phyloP scores from a whole-genome alignment of 2,888 invertebrate species.

The Lasioglossum figueresi region DNA sequence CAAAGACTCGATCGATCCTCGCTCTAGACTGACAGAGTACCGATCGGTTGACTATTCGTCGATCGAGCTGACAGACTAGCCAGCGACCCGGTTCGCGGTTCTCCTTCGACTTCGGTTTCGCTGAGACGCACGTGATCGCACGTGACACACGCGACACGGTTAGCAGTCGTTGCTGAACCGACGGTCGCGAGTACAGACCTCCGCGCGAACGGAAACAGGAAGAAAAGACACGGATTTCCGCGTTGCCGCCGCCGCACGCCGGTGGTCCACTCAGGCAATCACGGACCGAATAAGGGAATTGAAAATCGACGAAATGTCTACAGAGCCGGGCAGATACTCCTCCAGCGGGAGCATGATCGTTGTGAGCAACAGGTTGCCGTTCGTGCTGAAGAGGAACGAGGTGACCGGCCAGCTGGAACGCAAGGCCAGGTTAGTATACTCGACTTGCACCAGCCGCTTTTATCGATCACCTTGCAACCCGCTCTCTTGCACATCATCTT shows the following conservation, averaged over 20 bases:
- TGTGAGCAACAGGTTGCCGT: constrained; percentile 95
- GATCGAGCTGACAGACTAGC: background rate
- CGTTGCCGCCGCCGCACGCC: constrained; percentile 34
- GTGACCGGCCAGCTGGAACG: constrained; percentile 90
- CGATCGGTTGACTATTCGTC: background rate
- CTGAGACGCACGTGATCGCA: constrained; percentile 50
- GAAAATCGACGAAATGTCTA: constrained; percentile 73
- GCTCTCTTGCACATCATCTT: background rate
- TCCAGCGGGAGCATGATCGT: constrained; percentile 92
- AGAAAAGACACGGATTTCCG: constrained; percentile 36
- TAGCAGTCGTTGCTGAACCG: constrained; percentile 27
- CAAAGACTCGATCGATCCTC: background rate
- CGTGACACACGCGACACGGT: constrained; percentile 56
- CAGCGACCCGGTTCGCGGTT: constrained; percentile 26
- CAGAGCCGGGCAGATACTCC: constrained; percentile 80
- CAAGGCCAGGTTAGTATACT: constrained; percentile 91
- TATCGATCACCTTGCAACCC: background rate
- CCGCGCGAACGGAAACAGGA: background rate
- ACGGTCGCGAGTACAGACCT: background rate
- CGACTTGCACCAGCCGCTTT: background rate
- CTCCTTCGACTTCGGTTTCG: constrained; percentile 54
- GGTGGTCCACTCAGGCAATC: constrained; percentile 30
- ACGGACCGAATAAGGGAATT: constrained; percentile 31
- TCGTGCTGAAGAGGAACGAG: constrained; percentile 91
- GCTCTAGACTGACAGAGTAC: background rate